phyloP scores from a whole-genome alignment of 92 coral and sea anemone genomes.

The Zoanthus sansibaricus region DNA sequence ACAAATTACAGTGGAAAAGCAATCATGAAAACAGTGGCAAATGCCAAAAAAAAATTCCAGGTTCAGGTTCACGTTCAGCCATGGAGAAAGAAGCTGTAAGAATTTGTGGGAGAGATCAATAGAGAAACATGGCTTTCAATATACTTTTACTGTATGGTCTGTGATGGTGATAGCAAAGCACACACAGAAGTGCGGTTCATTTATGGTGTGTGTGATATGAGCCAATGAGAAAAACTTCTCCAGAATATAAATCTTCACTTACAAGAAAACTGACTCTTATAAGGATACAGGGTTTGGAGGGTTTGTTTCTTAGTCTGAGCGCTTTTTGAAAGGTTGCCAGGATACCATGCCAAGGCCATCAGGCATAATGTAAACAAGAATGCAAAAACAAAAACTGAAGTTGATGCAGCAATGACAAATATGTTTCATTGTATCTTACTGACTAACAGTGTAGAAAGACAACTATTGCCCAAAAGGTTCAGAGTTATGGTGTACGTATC shows the following conservation, averaged over 20 bases:
- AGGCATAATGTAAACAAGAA: constrained; percentile 13
- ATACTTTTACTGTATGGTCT: constrained; percentile 43
- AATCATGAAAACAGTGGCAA: constrained; percentile 41
- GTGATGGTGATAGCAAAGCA: constrained; percentile 50
- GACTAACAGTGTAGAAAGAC: constrained; percentile 1
- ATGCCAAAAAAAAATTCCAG: constrained; percentile 41
- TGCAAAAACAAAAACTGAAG: constrained; percentile 13
- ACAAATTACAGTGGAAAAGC: constrained; percentile 36
- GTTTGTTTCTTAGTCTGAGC: too few relatives aligned
- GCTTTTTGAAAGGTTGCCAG: not conserved
- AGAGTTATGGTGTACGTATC: constrained; percentile 7
- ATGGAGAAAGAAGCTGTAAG: constrained; percentile 50
- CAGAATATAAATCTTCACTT: constrained; percentile 13
- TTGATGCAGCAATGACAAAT: not conserved
- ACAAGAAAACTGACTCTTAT: constrained; percentile 3
- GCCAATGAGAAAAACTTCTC: constrained; percentile 37
- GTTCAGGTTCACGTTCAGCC: constrained; percentile 30
- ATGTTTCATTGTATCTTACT: constrained; percentile 1
- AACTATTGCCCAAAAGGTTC: constrained; percentile 26
- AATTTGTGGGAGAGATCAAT: constrained; percentile 35
- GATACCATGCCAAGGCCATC: constrained; percentile 16
- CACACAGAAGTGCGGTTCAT: constrained; percentile 36
- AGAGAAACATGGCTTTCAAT: constrained; percentile 27
- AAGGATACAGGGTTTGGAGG: too few relatives aligned
- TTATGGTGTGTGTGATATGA: constrained; percentile 41